phyloP scores from a whole-genome alignment of 2,797 vertebrate genomes.

The Poecilia gillii region DNA sequence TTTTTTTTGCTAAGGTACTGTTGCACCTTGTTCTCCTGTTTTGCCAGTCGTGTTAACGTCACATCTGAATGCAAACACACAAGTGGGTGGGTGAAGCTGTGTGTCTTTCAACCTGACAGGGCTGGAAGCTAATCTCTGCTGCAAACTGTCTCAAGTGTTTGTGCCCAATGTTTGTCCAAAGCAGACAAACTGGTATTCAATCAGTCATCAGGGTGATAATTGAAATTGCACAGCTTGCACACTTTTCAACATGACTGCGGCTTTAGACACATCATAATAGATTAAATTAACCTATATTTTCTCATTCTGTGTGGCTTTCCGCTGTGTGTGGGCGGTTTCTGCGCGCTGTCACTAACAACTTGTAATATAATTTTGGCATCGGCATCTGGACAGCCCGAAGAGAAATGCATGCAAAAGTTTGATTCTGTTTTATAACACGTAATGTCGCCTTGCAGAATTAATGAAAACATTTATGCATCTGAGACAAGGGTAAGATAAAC shows the following conservation, averaged over 20 bases:
- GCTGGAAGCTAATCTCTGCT: neutral
- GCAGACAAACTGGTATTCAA: neutral
- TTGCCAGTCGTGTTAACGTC: neutral
- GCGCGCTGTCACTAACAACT: neutral
- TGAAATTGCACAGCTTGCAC: neutral
- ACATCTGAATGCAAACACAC: neutral
- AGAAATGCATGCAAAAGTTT: slow-evolving; percentile 11
- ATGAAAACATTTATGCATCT: slow-evolving; percentile 11
- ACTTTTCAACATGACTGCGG: neutral
- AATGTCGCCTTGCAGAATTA: slow-evolving; percentile 4
- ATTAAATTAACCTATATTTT: neutral
- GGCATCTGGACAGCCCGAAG: slow-evolving; percentile 4
- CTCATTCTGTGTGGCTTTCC: neutral
- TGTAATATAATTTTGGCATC: slow-evolving; percentile 21
- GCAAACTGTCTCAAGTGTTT: neutral
- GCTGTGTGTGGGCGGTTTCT: slow-evolving; percentile 10
- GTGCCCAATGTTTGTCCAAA: neutral
- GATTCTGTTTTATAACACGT: slow-evolving; percentile 6
- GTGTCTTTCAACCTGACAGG: neutral
- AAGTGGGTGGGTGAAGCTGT: neutral
- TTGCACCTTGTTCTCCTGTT: neutral
- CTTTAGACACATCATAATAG: neutral
- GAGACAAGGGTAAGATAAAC: slow-evolving; percentile 4
- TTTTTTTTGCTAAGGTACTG: slow-evolving; percentile 6
- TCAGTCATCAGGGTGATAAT: neutral